phyloP scores from a whole-genome alignment of 2,113 vertebrate species.

The Balaeniceps rex region DNA sequence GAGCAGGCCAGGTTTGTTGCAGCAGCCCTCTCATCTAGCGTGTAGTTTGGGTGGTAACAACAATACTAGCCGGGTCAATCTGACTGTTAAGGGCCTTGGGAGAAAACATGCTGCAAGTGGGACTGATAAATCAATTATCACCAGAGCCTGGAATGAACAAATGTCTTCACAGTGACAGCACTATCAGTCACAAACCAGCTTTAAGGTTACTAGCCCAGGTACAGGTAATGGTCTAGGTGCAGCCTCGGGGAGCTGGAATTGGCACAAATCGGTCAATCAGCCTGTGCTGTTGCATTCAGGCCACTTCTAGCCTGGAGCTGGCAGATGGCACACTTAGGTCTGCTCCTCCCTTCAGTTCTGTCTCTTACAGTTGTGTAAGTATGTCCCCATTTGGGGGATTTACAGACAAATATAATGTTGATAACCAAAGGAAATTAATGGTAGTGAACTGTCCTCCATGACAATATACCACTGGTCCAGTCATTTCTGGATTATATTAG shows the following conservation, averaged over 20 bases:
- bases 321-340: background rate
- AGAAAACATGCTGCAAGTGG: background rate
- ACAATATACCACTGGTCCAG: background rate
- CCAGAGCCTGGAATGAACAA: background rate
- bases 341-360: background rate
- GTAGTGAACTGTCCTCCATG: background rate
- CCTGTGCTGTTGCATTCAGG: background rate
- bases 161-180: background rate
- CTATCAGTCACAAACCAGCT: background rate
- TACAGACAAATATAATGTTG: background rate
- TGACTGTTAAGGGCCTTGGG: background rate
- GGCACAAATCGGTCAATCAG: accelerated
- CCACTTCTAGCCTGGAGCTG: background rate
- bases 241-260: background rate
- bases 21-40: background rate
- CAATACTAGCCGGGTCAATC: no score
- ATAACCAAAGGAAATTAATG: background rate
- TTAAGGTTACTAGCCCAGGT: background rate
- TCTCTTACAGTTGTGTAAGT: background rate
- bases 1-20: background rate
- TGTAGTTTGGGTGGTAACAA: no score
- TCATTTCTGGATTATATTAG: background rate
- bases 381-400: accelerated
- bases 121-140: accelerated
- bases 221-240: accelerated